These are phyloP conservation scores for Dendrophyllia cribrosa DNA, from an alignment of 64 coral and sea anemone species.

Conservation along the genomic window DNA sequence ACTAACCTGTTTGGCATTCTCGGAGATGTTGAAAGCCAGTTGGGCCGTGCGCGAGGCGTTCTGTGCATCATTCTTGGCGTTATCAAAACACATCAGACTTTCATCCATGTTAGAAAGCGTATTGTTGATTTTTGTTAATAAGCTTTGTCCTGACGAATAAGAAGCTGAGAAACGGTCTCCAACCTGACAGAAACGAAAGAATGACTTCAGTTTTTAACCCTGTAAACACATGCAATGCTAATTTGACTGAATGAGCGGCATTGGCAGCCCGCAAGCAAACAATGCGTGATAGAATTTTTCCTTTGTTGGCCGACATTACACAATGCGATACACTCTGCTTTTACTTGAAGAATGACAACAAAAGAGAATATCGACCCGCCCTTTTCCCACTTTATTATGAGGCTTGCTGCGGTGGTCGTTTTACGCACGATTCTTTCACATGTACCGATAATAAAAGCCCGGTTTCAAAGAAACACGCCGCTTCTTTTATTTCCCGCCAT, in stretches of 20 bases:
- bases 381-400: too few relatives aligned
- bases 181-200: constrained; percentile 61
- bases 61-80: constrained; percentile 62
- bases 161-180: constrained; percentile 65
- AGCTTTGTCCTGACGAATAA: constrained; percentile 50
- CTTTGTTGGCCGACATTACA: too few relatives aligned
- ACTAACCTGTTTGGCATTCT: constrained; percentile 69
- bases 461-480: too few relatives aligned
- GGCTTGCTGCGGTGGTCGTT: not conserved
- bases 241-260: too few relatives aligned
- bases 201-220: not conserved
- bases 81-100: constrained; percentile 73
- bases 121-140: constrained; percentile 67
- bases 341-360: too few relatives aligned
- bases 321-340: too few relatives aligned
- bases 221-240: not conserved
- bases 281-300: too few relatives aligned
- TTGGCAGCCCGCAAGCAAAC: not conserved
- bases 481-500: too few relatives aligned
- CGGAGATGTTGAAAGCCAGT: constrained; percentile 68
- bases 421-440: too few relatives aligned
- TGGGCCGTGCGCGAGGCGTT: constrained; percentile 74
- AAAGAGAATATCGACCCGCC: too few relatives aligned
- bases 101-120: constrained; percentile 74
- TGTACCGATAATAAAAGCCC: not conserved